Evolutionary conservation across 2,797 vertebrate genomes (phyloP).

Genomic region (Paedocypris micromegethes): DNA sequence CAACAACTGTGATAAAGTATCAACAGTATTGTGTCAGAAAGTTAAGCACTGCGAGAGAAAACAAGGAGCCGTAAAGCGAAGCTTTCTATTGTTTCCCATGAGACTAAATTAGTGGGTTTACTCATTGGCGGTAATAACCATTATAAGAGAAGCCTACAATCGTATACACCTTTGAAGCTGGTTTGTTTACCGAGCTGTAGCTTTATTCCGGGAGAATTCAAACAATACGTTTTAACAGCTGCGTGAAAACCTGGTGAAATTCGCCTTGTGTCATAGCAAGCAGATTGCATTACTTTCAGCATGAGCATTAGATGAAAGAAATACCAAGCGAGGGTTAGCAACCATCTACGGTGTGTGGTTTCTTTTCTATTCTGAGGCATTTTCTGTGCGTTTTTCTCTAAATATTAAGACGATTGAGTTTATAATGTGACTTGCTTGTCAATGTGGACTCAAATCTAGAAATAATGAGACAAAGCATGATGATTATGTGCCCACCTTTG

Average conservation of each 20-base stretch:
- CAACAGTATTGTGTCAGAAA: slow-evolving; percentile 30
- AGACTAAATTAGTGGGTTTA: slow-evolving; percentile 33
- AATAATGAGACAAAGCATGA: too few relatives aligned
- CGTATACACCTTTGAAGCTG: slow-evolving; percentile 29
- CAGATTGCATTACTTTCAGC: slow-evolving; percentile 75
- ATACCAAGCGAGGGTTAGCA: slow-evolving; percentile 67
- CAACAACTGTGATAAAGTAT: slow-evolving; percentile 16
- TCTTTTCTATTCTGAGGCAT: slow-evolving; percentile 1
- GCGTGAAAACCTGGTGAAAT: slow-evolving; percentile 56
- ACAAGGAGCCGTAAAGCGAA: slow-evolving; percentile 25
- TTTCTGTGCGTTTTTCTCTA: neutral
- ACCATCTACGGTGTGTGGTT: neutral
- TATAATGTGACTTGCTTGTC: too few relatives aligned
- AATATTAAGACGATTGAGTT: neutral
- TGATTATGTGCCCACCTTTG: too few relatives aligned
- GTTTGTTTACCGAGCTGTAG: slow-evolving; percentile 20
- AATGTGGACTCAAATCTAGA: too few relatives aligned
- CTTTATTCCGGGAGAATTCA: neutral
- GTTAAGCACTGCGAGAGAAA: slow-evolving; percentile 27
- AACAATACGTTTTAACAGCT: slow-evolving; percentile 14
- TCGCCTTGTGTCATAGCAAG: slow-evolving; percentile 67
- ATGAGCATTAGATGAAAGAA: slow-evolving; percentile 73
- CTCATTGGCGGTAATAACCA: slow-evolving; percentile 30
- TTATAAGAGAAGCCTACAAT: slow-evolving; percentile 7
- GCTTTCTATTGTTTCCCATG: slow-evolving; percentile 23